Conservation (phyloP, 2,888 invertebrate species). For the Entomobrya multifasciata region DNA sequence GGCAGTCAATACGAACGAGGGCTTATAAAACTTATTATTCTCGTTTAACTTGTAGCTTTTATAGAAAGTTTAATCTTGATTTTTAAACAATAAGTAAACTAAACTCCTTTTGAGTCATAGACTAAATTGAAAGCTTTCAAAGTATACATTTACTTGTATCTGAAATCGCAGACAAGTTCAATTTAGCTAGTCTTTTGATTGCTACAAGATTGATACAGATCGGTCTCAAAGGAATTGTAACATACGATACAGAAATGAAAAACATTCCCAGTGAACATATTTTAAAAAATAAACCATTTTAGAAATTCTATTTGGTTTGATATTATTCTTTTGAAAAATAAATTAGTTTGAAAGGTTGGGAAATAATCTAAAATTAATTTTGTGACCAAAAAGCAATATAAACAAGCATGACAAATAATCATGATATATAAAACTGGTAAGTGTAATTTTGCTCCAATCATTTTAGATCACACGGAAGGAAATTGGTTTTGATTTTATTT, state of each 20-base stretch:
- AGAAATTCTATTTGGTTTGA: neutral
- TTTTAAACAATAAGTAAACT: no score
- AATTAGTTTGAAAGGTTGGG: neutral
- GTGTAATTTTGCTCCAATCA: neutral
- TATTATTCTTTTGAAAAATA: neutral
- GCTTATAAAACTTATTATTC: no score
- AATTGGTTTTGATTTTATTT: neutral
- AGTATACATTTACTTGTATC: no score
- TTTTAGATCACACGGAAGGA: neutral
- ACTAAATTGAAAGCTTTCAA: no score
- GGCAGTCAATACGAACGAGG: neutral
- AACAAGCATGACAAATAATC: conserved; percentile 30
- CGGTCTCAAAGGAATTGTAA: no score
- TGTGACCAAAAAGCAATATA: neutral
- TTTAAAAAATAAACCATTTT: no score
- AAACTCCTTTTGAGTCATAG: neutral
- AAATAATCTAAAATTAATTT: neutral
- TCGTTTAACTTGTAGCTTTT: neutral
- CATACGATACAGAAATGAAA: no score
- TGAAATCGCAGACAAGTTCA: no score
- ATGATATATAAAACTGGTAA: conserved; percentile 35
- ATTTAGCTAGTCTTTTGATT: no score
- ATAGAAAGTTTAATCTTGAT: conserved; percentile 26
- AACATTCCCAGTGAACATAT: no score
- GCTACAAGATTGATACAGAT: no score